Conservation (phyloP, 2,113 vertebrate genomes). For the Ammospiza nelsoni region DNA sequence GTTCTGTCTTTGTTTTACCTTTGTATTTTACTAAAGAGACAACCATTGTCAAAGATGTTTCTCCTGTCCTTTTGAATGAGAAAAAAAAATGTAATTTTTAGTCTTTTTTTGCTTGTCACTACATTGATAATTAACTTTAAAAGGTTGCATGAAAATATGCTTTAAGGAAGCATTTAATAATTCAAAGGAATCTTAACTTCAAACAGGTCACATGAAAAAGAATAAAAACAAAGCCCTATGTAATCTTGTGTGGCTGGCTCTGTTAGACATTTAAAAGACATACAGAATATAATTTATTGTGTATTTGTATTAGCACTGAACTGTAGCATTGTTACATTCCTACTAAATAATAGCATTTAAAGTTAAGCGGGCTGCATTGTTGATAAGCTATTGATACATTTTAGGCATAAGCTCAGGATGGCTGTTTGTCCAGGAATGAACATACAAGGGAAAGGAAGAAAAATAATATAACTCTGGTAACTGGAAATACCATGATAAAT, state of each 20-base stretch:
- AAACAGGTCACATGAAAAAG: slow-evolving; percentile 71
- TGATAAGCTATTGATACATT: background rate
- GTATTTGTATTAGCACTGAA: background rate
- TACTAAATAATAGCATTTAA: background rate
- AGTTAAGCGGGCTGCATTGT: background rate
- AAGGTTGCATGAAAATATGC: slow-evolving; percentile 67
- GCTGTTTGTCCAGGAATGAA: slow-evolving; percentile 11
- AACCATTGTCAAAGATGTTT: slow-evolving; percentile 64
- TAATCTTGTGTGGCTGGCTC: slow-evolving; percentile 15
- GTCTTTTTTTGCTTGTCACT: slow-evolving; percentile 71
- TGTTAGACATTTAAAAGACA: background rate
- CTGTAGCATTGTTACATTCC: background rate
- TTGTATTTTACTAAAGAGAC: slow-evolving; percentile 68
- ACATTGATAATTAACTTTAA: slow-evolving; percentile 76
- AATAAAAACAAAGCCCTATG: slow-evolving; percentile 59
- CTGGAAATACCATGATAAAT: slow-evolving; percentile 64
- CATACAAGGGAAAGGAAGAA: slow-evolving; percentile 23
- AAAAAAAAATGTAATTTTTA: slow-evolving; percentile 53
- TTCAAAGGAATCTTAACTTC: slow-evolving; percentile 75
- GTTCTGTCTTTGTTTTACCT: slow-evolving; percentile 57
- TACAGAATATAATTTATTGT: background rate
- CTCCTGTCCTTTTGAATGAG: slow-evolving; percentile 44
- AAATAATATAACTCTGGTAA: slow-evolving; percentile 16
- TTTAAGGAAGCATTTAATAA: slow-evolving; percentile 80
- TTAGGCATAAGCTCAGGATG: background rate